Base-by-base conservation (phyloP, 2,888 invertebrate species). In the Cyclophora punctaria region DNA sequence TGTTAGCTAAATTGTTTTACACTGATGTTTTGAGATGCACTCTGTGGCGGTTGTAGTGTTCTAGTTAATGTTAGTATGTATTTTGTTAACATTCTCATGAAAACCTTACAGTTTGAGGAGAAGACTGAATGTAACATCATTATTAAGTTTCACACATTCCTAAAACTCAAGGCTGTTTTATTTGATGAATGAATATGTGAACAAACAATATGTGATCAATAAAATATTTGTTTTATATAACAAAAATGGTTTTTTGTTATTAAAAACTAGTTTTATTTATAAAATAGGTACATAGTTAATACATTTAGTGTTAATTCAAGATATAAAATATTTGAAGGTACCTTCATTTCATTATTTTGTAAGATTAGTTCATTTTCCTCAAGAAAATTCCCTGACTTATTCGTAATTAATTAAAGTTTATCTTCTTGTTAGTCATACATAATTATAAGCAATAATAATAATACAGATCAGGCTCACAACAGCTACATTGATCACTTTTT, bases 181-280 rank as follows among this genome's bases (percentile, higher is more conserved):
- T 73, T 77, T 79, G 66, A 60, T 59, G 55, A 67, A 70, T 67
- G 58, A 71, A 70, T 62, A 76, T 73, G 73, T 80, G 80, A 86
- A 83, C 84, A 85, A 84, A 78, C 74, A 75, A 75, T 80, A 76
- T 74, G 76, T 79, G 75, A 82, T 83, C 69, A 82, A 71, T 73
- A 71, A 68, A 69, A 60, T 66, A 60, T 60, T 69, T 69, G 67
- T 72, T 71, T 65, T 61, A 47, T 49, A 52, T 33, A 7, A 43
- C 4, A 44, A 44, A 44, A 37, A 37, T 37, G 44, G 34, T 44
- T 44, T 20, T 44, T 44, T 20, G 44, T 44, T 44, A 6, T 44
- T 34, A 5, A 44, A 44, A 44, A 35, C 43, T 42, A 20, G 20
- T 20, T 20, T 20, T 20, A 20, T 20, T 20, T 20, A 20, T 20